A percentile compares a stretch with the other conserved stretches of the same genome.
Evolutionary conservation across 2,888 invertebrate genomes (phyloP).

Genomic region (Ferrisia virgata): DNA sequence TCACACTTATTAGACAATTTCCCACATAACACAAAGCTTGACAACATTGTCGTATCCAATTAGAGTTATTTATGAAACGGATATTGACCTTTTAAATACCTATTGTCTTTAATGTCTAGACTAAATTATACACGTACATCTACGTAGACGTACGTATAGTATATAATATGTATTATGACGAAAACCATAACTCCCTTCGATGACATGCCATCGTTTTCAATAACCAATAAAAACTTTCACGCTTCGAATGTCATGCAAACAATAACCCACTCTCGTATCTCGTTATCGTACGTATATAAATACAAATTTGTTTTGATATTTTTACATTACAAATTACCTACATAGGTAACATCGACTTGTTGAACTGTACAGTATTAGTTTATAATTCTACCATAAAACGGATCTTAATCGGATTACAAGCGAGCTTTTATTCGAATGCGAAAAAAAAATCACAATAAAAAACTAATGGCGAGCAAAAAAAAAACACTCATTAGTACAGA

Average conservation of each 20-base stretch:
- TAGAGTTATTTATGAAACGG: not conserved
- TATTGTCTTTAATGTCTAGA: not conserved
- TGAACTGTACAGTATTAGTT: not conserved
- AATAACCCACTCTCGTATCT: not conserved
- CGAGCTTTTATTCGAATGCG: not conserved
- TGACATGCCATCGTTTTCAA: not conserved
- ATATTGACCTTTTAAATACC: conserved; percentile 28
- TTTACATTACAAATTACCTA: not conserved
- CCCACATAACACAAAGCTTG: not conserved
- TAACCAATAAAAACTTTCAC: conserved; percentile 3
- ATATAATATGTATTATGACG: no score
- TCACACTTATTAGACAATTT: not conserved
- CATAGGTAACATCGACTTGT: not conserved
- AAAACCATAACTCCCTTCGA: not conserved
- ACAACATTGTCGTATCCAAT: not conserved
- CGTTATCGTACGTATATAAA: not conserved
- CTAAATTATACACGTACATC: not conserved
- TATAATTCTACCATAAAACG: not conserved
- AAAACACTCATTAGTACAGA: not conserved
- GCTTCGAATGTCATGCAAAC: not conserved
- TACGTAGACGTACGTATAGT: not conserved
- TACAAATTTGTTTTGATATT: not conserved
- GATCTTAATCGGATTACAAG: not conserved
- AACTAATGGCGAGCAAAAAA: not conserved
- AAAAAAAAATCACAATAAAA: not conserved